Evolutionary conservation across 2,113 vertebrate species (phyloP).

Genomic region (Beaufortia kweichowensis): DNA sequence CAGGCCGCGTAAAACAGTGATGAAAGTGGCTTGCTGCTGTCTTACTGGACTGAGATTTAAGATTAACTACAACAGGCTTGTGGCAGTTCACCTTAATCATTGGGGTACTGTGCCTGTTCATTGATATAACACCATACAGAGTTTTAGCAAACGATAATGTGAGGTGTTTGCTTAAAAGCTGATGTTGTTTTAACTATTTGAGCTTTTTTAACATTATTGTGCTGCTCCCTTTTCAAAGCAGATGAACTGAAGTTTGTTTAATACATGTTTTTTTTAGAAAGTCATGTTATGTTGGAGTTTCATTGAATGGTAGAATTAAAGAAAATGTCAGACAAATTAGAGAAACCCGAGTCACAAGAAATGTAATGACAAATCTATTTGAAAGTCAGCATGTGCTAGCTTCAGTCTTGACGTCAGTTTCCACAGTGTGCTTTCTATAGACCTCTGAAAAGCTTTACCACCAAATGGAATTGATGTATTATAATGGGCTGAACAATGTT

Average conservation of each 20-base stretch:
- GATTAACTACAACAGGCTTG: slow-evolving; percentile 40
- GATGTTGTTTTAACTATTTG: neutral
- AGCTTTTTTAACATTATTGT: slow-evolving; percentile 29
- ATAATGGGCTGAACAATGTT: neutral
- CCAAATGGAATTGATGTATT: neutral
- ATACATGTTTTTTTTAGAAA: neutral
- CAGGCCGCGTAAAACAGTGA: slow-evolving; percentile 29
- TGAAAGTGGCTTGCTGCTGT: slow-evolving; percentile 51
- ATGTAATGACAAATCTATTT: neutral
- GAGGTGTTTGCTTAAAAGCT: slow-evolving; percentile 8
- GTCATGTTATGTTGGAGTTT: slow-evolving; percentile 1
- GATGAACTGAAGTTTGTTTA: neutral
- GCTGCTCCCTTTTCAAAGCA: slow-evolving; percentile 19
- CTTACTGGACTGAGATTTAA: slow-evolving; percentile 29
- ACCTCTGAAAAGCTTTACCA: neutral
- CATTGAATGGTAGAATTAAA: neutral
- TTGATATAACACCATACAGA: slow-evolving; percentile 30
- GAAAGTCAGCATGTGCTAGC: neutral
- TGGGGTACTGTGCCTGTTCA: slow-evolving; percentile 21
- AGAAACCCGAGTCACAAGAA: slow-evolving; percentile 21
- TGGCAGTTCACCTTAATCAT: slow-evolving; percentile 41
- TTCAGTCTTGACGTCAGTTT: neutral
- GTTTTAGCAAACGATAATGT: slow-evolving; percentile 36
- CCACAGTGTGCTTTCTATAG: neutral
- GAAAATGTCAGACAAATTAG: slow-evolving; percentile 13